Conservation (phyloP, 2,888 invertebrate species). For the Leucoptera coffeella region DNA sequence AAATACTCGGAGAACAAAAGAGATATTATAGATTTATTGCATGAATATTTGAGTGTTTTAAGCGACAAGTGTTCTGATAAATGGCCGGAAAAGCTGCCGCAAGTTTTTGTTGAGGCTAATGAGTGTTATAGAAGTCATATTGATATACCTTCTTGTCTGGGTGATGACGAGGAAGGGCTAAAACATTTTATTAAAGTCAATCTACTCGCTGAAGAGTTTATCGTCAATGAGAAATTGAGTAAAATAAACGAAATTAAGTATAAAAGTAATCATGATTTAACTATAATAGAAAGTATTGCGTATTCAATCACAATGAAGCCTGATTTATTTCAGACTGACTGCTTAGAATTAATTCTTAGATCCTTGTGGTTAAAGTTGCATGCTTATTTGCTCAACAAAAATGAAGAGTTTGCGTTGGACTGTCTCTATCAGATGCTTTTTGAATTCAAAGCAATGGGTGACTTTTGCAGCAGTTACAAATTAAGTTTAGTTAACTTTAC, state of each 20-base stretch:
- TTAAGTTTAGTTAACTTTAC: constrained; percentile 29
- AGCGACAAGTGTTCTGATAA: constrained; percentile 55
- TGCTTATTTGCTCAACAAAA: constrained; percentile 28
- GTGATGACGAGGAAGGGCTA: constrained; percentile 23
- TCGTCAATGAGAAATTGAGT: constrained; percentile 26
- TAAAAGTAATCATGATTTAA: constrained; percentile 18
- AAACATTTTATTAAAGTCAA: constrained; percentile 27
- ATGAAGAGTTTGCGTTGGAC: constrained; percentile 32
- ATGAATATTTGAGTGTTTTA: constrained; percentile 53
- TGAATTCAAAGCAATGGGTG: constrained; percentile 40
- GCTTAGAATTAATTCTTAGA: constrained; percentile 26
- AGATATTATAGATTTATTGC: constrained; percentile 56
- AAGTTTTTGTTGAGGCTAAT: constrained; percentile 57
- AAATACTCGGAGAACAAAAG: constrained; percentile 49
- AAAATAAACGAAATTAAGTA: constrained; percentile 13
- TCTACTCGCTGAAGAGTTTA: constrained; percentile 32
- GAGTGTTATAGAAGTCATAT: constrained; percentile 42
- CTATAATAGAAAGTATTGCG: constrained; percentile 28
- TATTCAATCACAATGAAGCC: constrained; percentile 26
- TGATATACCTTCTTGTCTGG: constrained; percentile 29
- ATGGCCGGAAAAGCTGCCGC: constrained; percentile 59
- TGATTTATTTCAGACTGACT: constrained; percentile 24
- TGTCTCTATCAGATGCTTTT: constrained; percentile 30
- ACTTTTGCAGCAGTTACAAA: constrained; percentile 20
- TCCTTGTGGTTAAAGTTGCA: constrained; percentile 39